Percentiles rank a stretch among this genome's conserved stretches.
These are phyloP conservation scores for Anas platyrhynchos DNA, from an alignment of 2,113 vertebrate genomes.

Conservation along the genomic window DNA sequence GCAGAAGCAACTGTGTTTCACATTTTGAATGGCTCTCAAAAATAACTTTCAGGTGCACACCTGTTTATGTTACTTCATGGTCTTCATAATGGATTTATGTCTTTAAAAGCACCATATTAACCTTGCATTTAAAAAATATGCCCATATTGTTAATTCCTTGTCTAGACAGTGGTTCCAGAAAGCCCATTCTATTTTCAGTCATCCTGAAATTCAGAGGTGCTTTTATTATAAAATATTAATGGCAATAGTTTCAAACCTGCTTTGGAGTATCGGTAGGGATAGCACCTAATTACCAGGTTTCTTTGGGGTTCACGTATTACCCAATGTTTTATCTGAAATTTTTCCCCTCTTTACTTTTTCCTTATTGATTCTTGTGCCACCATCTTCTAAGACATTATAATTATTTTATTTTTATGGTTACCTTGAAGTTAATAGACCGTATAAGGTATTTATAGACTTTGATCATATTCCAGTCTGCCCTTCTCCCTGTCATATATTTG, in stretches of 20 bases:
- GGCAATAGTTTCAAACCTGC: not conserved
- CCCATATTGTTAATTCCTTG: not conserved
- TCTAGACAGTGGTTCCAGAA: constrained; percentile 42
- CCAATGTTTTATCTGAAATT: not conserved
- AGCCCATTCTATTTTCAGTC: constrained; percentile 3
- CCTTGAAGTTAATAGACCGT: constrained; percentile 58
- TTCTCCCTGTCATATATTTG: constrained; percentile 14
- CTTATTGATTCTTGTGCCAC: constrained; percentile 24
- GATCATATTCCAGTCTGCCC: constrained; percentile 19
- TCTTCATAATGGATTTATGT: not conserved
- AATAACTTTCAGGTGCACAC: not conserved
- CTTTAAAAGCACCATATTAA: not conserved
- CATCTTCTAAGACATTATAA: constrained; percentile 31
- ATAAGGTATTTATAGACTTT: constrained; percentile 60
- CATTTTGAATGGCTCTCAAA: not conserved
- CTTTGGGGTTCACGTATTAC: not conserved
- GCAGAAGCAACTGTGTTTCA: not conserved
- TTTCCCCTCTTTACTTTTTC: not conserved
- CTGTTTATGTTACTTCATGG: not conserved
- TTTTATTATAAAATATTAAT: constrained; percentile 28
- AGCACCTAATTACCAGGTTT: not conserved
- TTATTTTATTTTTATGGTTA: constrained; percentile 62
- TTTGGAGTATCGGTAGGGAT: not conserved
- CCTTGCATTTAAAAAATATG: constrained; percentile 9
- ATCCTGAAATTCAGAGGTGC: not conserved